Base-by-base conservation (phyloP, 2,888 invertebrate genomes). In the Tetropium fuscum region DNA sequence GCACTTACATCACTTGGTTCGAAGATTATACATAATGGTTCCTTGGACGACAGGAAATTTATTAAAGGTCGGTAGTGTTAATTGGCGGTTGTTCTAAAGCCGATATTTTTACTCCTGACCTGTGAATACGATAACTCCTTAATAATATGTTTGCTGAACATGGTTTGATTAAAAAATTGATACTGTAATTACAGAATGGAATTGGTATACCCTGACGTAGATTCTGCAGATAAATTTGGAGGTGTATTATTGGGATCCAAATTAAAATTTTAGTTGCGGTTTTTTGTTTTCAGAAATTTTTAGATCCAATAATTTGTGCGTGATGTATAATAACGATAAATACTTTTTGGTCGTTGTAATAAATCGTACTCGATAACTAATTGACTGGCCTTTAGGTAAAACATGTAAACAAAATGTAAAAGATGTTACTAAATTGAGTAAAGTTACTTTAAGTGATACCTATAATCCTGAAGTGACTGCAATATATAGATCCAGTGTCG, bases 61-160 rank as follows among this genome's bases (percentile, higher is more conserved):
- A 64, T 67, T 58, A 62, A 53, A 64, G 58, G 60, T 64, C 60
- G 58, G 45, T 44, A 44, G 57, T 58, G 60, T 60, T 64, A 67
- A 67, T 67, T 67, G 60, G 32, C 16, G 60, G 67, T 60, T 64
- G 57, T 49, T 43, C 53, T 60, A 41, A 41, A 51, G 53, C 57
- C 57, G 38, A 59, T 60, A 59, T 59, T 54, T 63, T 58, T 53
- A 25, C 45, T 44, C 36, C 38, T 48, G 56, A 56, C 59, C 47
- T 40, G 60, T 57, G 47, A 44, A 58, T 6, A n/a, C 10, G 41
- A 54, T 45, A 44, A 36, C 18, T 36, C 7, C 38, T 15, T 54
- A 54, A 54, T 44, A 27, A 45, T 15, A 32, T 15, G 22, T 22
- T 54, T 34, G n/a, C 22, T 10, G 34, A 13, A 27, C 38, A 36